Evolutionary conservation across 2,113 vertebrate genomes (phyloP).

Genomic region (Amia ocellicauda): DNA sequence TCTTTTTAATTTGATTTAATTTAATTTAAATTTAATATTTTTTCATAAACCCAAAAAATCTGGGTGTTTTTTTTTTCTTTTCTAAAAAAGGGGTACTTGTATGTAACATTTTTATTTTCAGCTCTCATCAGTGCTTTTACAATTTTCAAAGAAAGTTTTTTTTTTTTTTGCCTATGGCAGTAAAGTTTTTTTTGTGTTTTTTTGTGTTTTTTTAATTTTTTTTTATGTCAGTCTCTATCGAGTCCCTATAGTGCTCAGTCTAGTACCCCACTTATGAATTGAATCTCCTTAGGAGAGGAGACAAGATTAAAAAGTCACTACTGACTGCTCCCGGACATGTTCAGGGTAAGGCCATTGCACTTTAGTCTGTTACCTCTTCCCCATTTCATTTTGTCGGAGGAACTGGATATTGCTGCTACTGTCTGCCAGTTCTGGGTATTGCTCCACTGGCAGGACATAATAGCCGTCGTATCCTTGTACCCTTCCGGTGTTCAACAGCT

Average conservation of each 20-base stretch:
- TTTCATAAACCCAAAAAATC: slow-evolving; percentile 91
- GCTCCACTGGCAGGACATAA: slow-evolving; percentile 95
- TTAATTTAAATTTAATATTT: too few relatives aligned
- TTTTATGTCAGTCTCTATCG: slow-evolving; percentile 71
- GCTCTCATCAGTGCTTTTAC: slow-evolving; percentile 65
- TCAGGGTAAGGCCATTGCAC: slow-evolving; percentile 71
- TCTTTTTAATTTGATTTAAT: too few relatives aligned
- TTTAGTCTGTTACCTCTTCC: slow-evolving; percentile 97
- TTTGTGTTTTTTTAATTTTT: slow-evolving; percentile 63
- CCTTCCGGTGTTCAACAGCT: slow-evolving; percentile 86
- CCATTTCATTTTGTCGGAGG: slow-evolving; percentile 99
- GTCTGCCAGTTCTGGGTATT: slow-evolving; percentile 98
- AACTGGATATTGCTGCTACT: slow-evolving; percentile 99
- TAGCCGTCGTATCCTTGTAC: slow-evolving; percentile 98
- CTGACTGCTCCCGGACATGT: slow-evolving; percentile 61
- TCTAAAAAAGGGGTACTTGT: slow-evolving; percentile 87
- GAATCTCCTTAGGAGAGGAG: slow-evolving; percentile 93
- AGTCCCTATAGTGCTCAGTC: slow-evolving; percentile 88
- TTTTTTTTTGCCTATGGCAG: slow-evolving; percentile 69
- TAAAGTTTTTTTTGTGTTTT: slow-evolving; percentile 65
- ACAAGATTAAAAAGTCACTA: slow-evolving; percentile 56
- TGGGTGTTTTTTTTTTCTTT: slow-evolving; percentile 87
- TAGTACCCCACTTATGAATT: slow-evolving; percentile 84
- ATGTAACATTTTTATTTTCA: slow-evolving; percentile 57
- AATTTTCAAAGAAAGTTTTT: slow-evolving; percentile 48